Conservation (phyloP, 1,140 invertebrate genomes). For the Lanistes nyassanus region DNA sequence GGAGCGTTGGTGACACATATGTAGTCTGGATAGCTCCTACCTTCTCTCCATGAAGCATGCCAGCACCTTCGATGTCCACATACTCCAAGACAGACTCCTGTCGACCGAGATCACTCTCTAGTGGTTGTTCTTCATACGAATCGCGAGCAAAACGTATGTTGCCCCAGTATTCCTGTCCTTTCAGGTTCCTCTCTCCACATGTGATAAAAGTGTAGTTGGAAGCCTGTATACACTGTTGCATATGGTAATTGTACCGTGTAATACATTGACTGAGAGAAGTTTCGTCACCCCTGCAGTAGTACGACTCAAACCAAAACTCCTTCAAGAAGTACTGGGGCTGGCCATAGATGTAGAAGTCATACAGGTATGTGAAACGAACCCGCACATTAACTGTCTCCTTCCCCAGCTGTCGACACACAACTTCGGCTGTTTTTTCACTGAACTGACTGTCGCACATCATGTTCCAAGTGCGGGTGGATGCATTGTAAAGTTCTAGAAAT, state of each 20-base stretch:
- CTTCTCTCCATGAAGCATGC: conserved; percentile 92
- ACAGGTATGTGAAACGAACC: conserved; percentile 62
- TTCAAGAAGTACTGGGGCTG: conserved; percentile 65
- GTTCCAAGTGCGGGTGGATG: conserved; percentile 94
- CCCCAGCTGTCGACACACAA: conserved; percentile 94
- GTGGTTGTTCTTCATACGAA: conserved; percentile 80
- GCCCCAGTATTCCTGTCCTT: conserved; percentile 90
- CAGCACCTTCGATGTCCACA: conserved; percentile 92
- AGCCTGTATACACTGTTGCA: conserved; percentile 57
- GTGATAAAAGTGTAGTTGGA: conserved; percentile 95
- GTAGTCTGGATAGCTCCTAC: conserved; percentile 88
- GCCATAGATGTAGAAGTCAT: conserved; percentile 64
- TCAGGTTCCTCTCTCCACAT: conserved; percentile 84
- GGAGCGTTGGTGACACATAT: conserved; percentile 82
- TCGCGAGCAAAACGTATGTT: conserved; percentile 91
- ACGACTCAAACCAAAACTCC: conserved; percentile 91
- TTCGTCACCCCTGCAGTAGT: conserved; percentile 86
- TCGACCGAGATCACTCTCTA: conserved; percentile 61
- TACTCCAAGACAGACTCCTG: conserved; percentile 74
- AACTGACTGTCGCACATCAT: conserved; percentile 96
- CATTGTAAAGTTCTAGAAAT: conserved; percentile 95
- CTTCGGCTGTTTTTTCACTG: conserved; percentile 69
- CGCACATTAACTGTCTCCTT: conserved; percentile 85
- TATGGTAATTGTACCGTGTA: conserved; percentile 72
- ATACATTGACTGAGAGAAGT: conserved; percentile 85